These are phyloP conservation scores for Hydrochoerus hydrochaeris DNA, from an alignment of 2,113 vertebrate species.

Conservation along the genomic window DNA sequence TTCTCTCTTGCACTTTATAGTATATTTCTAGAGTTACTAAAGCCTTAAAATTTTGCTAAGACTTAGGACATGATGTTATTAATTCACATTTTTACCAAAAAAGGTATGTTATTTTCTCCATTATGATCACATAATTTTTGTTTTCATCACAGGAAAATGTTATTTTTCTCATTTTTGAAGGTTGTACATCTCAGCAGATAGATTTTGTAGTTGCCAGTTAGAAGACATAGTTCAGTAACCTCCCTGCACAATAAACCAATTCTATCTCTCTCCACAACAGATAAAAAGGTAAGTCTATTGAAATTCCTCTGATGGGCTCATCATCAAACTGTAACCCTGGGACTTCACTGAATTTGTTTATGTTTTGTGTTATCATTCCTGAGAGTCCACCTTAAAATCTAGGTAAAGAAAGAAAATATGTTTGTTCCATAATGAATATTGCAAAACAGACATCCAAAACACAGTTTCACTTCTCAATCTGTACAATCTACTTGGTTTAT, in stretches of 20 bases:
- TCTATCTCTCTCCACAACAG: slow-evolving; percentile 32
- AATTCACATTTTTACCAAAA: slow-evolving; percentile 1
- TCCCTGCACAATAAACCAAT: slow-evolving; percentile 18
- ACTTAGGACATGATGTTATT: background rate
- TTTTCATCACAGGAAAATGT: background rate
- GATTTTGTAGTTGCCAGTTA: slow-evolving; percentile 53
- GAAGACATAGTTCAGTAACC: slow-evolving; percentile 54
- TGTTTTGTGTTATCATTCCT: slow-evolving; percentile 32
- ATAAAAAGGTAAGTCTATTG: slow-evolving; percentile 32
- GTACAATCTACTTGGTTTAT: slow-evolving; percentile 15
- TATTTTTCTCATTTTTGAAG: slow-evolving; percentile 34
- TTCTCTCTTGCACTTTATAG: background rate
- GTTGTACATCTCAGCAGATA: background rate
- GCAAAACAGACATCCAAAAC: slow-evolving; percentile 37
- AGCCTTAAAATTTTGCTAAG: slow-evolving; percentile 5
- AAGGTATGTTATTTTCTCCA: background rate
- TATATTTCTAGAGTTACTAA: slow-evolving; percentile 34
- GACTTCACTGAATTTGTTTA: slow-evolving; percentile 54
- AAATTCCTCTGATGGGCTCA: slow-evolving; percentile 60
- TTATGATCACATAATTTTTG: background rate
- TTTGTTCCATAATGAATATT: slow-evolving; percentile 39
- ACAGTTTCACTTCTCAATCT: slow-evolving; percentile 41
- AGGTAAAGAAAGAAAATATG: slow-evolving; percentile 32
- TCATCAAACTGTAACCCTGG: slow-evolving; percentile 38
- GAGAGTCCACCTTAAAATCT: slow-evolving; percentile 33